Percentiles rank a stretch among this genome's conserved stretches.
These are phyloP conservation scores for Discoglossus pictus DNA, from an alignment of 2,797 vertebrate species.

Conservation along the genomic window DNA sequence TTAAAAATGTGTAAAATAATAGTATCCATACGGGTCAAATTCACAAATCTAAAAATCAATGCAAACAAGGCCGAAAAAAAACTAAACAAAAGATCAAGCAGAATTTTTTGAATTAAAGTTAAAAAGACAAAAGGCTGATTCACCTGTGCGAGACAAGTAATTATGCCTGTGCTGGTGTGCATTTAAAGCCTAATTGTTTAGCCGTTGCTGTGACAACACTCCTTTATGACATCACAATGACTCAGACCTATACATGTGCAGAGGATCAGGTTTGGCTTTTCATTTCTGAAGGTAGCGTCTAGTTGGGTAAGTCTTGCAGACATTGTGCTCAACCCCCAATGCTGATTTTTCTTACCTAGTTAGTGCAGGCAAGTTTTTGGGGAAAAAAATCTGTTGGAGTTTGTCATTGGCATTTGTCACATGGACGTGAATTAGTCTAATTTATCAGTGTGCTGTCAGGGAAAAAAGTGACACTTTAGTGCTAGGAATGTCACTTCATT, in stretches of 20 bases:
- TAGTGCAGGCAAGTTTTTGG: background rate
- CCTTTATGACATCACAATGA: constrained; percentile 7
- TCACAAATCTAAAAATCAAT: too few species aligned
- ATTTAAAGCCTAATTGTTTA: too few species aligned
- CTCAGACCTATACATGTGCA: background rate
- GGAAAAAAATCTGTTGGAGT: background rate
- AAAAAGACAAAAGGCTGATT: too few species aligned
- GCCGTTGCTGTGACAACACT: background rate
- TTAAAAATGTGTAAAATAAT: too few species aligned
- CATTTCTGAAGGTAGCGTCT: background rate
- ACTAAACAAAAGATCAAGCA: too few species aligned
- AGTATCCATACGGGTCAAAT: too few species aligned
- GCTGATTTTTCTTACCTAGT: too few species aligned
- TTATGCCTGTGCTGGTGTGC: too few species aligned
- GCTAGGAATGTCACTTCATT: constrained; percentile 4
- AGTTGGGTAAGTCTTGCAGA: background rate
- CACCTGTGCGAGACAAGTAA: too few species aligned
- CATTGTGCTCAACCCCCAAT: too few species aligned
- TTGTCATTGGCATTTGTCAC: constrained; percentile 13
- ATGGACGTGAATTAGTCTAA: background rate
- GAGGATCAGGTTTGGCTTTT: background rate
- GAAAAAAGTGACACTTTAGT: constrained; percentile 12
- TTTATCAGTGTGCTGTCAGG: constrained; percentile 14
- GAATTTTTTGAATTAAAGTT: too few species aligned
- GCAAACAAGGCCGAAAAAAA: too few species aligned